A percentile compares a stretch with the other conserved stretches of the same genome.
Evolutionary conservation across 1,140 invertebrate genomes (phyloP).

Genomic region (Stratiolaelaps scimitus): DNA sequence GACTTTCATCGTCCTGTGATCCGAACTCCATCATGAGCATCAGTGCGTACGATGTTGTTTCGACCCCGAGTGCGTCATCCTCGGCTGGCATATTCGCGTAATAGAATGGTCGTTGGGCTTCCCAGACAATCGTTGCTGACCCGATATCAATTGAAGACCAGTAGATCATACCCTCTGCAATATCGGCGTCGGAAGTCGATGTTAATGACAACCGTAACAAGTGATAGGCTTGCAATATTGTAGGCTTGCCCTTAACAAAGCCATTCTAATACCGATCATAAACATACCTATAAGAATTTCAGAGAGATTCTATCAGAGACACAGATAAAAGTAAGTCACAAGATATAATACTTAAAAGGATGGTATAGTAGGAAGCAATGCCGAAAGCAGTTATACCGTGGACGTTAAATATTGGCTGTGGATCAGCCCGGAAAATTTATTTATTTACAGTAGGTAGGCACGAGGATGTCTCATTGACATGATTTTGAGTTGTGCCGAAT

Average conservation of each 20-base stretch:
- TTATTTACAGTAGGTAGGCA: too few relatives aligned
- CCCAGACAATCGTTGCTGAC: constrained; percentile 40
- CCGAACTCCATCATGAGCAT: constrained; percentile 45
- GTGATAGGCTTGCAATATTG: neutral
- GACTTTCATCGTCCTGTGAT: constrained; percentile 39
- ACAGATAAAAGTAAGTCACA: too few relatives aligned
- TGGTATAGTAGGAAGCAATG: too few relatives aligned
- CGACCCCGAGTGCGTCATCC: constrained; percentile 45
- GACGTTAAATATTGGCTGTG: too few relatives aligned
- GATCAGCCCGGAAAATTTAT: too few relatives aligned
- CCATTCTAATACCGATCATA: too few relatives aligned
- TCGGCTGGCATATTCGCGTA: constrained; percentile 42
- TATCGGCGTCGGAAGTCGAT: constrained; percentile 8
- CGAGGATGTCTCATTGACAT: too few relatives aligned
- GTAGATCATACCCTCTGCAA: constrained; percentile 44
- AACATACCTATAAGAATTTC: too few relatives aligned
- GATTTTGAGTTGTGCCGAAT: neutral
- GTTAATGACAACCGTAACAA: neutral
- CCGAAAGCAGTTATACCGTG: too few relatives aligned
- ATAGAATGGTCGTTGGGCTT: constrained; percentile 46
- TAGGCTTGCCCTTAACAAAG: neutral
- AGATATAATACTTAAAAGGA: too few relatives aligned
- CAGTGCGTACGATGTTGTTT: constrained; percentile 50
- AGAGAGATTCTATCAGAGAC: too few relatives aligned
- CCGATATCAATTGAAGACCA: constrained; percentile 42